Conservation (phyloP, 1,140 invertebrate species). For the Formica selysi region DNA sequence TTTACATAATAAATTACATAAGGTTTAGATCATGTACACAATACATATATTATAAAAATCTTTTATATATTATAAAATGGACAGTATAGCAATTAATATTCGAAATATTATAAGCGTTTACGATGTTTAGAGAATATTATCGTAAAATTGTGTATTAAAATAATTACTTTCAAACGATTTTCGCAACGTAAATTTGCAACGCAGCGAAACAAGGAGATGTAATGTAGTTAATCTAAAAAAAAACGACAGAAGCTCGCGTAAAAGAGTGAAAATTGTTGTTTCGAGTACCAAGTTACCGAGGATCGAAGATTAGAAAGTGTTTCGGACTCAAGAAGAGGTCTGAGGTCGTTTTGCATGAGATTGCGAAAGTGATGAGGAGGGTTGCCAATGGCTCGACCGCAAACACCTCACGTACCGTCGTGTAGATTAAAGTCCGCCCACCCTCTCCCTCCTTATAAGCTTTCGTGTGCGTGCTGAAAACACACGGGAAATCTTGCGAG, state of each 20-base stretch:
- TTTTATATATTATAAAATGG: not conserved
- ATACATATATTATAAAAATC: not conserved
- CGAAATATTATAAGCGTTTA: not conserved
- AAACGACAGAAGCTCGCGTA: slow-evolving; percentile 1
- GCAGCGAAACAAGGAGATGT: not conserved
- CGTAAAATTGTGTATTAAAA: slow-evolving; percentile 1
- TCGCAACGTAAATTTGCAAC: not conserved
- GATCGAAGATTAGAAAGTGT: slow-evolving; percentile 41
- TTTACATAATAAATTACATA: not conserved
- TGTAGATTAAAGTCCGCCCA: slow-evolving; percentile 79
- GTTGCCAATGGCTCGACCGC: slow-evolving; percentile 65
- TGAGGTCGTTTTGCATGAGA: slow-evolving; percentile 66
- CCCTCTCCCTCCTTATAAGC: not conserved
- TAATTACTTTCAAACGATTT: slow-evolving; percentile 18
- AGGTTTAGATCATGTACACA: not conserved
- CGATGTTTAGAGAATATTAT: not conserved
- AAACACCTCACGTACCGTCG: slow-evolving; percentile 81
- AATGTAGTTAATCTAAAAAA: not conserved
- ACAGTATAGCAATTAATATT: not conserved
- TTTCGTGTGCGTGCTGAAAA: slow-evolving; percentile 68
- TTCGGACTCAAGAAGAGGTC: not conserved
- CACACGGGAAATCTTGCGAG: slow-evolving; percentile 81
- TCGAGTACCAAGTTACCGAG: not conserved
- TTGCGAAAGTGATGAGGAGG: slow-evolving; percentile 34
- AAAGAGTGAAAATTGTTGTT: slow-evolving; percentile 10